A percentile compares a stretch with the other conserved stretches of the same genome.
phyloP scores from a whole-genome alignment of 2,888 invertebrate species.

The Thymelicus lineola region DNA sequence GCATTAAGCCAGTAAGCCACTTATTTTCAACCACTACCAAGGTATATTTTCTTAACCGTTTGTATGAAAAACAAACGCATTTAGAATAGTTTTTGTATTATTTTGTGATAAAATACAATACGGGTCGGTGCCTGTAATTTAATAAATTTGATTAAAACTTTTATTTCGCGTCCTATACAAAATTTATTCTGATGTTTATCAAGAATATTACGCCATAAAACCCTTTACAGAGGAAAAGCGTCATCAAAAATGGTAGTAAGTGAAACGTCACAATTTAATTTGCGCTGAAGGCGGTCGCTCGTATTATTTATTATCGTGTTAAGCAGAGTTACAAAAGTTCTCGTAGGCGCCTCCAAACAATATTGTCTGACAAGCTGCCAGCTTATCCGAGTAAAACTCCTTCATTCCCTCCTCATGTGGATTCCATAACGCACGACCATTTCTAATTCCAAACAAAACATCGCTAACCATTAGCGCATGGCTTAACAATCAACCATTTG shows the following conservation, averaged over 20 bases:
- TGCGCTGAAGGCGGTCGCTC: conserved; percentile 29
- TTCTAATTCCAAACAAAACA: neutral
- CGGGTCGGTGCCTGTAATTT: neutral
- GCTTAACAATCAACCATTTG: neutral
- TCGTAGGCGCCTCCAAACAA: conserved; percentile 38
- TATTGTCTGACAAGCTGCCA: conserved; percentile 43
- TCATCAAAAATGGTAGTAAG: conserved; percentile 35
- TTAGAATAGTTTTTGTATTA: too few species aligned
- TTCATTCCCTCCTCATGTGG: conserved; percentile 15
- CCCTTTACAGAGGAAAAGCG: conserved; percentile 8
- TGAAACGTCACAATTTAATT: conserved; percentile 38
- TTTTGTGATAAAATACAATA: neutral
- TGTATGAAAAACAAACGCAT: too few species aligned
- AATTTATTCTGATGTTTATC: conserved; percentile 14
- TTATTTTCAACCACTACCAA: too few species aligned
- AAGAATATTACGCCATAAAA: conserved; percentile 2
- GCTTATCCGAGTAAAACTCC: conserved; percentile 35
- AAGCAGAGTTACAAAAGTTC: conserved; percentile 42
- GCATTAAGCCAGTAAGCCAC: too few species aligned
- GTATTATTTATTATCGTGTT: conserved; percentile 41
- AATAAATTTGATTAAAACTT: conserved; percentile 7
- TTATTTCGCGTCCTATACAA: neutral
- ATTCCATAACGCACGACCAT: neutral
- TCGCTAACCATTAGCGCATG: conserved; percentile 21
- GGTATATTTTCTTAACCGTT: too few species aligned